Conservation (phyloP, 2,797 vertebrate species). For the Pampus argenteus region DNA sequence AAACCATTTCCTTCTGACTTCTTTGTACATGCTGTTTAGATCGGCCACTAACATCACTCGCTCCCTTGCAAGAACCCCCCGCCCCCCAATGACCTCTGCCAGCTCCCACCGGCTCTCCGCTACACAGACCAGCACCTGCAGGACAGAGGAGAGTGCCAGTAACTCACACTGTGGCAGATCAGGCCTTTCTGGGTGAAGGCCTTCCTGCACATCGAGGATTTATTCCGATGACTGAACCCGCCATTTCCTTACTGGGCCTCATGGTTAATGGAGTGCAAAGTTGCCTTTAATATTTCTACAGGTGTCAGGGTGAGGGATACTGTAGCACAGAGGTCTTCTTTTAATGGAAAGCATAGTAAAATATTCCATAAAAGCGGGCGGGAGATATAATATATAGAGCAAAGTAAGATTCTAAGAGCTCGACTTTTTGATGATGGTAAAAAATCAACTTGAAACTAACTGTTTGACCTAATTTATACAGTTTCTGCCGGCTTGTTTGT, state of each 20-base stretch:
- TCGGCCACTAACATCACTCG: constrained; percentile 43
- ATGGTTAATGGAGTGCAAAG: constrained; percentile 71
- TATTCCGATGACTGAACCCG: constrained; percentile 57
- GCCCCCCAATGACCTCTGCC: constrained; percentile 22
- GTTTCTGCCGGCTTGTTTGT: constrained; percentile 22
- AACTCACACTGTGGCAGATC: constrained; percentile 64
- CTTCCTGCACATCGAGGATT: constrained; percentile 53
- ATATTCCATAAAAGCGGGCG: constrained; percentile 33
- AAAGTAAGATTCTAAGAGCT: constrained; percentile 10
- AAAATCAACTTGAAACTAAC: constrained; percentile 1
- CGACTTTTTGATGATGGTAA: constrained; percentile 11
- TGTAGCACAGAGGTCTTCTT: constrained; percentile 44
- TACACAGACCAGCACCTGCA: constrained; percentile 64
- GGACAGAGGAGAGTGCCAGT: constrained; percentile 54
- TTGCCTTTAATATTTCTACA: constrained; percentile 73
- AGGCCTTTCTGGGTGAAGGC: constrained; percentile 56
- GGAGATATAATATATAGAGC: constrained; percentile 20
- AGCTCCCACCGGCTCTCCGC: constrained; percentile 25
- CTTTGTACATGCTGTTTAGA: constrained; percentile 47
- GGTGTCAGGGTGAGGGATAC: constrained; percentile 50
- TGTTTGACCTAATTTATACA: constrained; percentile 13
- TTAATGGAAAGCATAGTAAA: constrained; percentile 40
- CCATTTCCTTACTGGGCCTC: constrained; percentile 57
- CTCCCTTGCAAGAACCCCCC: constrained; percentile 19
- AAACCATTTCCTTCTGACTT: constrained; percentile 63